phyloP scores from a whole-genome alignment of 1,140 invertebrate species.

The Hydropsyche tenuis region DNA sequence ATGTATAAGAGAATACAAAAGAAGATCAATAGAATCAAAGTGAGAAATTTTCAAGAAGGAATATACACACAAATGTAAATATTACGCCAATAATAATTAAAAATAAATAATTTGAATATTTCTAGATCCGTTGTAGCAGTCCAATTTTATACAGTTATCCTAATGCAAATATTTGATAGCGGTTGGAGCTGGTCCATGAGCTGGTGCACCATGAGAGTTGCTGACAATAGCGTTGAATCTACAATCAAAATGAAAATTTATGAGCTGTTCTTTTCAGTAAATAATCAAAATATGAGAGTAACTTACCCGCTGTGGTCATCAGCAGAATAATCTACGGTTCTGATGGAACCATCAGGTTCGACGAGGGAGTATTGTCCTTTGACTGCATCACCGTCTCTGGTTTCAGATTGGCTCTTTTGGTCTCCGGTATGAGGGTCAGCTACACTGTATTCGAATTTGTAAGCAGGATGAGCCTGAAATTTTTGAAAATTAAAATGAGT shows the following conservation, averaged over 20 bases:
- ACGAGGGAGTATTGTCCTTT: conserved; percentile 58
- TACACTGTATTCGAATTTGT: conserved; percentile 59
- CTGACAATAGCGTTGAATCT: conserved; percentile 63
- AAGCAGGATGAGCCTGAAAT: conserved; percentile 54
- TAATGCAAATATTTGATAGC: conserved; percentile 8
- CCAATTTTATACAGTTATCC: neutral
- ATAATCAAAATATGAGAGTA: neutral
- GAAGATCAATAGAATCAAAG: too few relatives aligned
- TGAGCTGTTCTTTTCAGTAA: neutral
- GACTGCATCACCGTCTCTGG: conserved; percentile 57
- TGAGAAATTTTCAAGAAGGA: neutral
- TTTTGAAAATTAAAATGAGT: too few relatives aligned
- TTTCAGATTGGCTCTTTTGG: conserved; percentile 58
- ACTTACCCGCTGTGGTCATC: conserved; percentile 61
- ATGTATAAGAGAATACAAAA: too few relatives aligned
- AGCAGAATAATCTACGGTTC: conserved; percentile 60
- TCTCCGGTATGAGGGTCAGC: conserved; percentile 58
- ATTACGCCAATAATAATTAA: neutral
- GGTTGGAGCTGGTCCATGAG: neutral
- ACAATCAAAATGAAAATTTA: conserved; percentile 35
- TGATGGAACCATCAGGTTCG: conserved; percentile 59
- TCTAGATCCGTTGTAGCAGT: conserved; percentile 25
- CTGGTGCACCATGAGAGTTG: conserved; percentile 53
- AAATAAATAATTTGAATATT: conserved; percentile 30
- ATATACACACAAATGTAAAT: neutral